Percentiles rank a stretch among this genome's conserved stretches.
phyloP scores from a whole-genome alignment of 2,888 invertebrate species.

The Phlogophora meticulosa region DNA sequence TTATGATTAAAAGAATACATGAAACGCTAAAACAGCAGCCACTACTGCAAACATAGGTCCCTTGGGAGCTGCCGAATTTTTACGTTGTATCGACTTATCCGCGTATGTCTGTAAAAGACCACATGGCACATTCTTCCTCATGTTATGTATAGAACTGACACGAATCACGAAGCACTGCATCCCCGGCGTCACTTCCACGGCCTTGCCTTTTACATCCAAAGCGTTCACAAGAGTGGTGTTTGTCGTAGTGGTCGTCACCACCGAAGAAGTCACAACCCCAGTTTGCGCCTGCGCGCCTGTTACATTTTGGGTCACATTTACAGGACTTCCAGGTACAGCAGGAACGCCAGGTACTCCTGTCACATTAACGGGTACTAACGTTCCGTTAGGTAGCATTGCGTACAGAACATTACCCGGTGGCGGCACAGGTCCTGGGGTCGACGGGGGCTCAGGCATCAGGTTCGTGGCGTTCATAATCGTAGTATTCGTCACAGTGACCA shows the following conservation, averaged over 20 bases:
- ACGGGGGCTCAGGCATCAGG: slow-evolving; percentile 62
- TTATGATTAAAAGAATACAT: slow-evolving; percentile 61
- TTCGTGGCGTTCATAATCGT: slow-evolving; percentile 79
- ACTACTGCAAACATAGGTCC: slow-evolving; percentile 77
- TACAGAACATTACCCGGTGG: slow-evolving; percentile 68
- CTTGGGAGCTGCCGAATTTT: slow-evolving; percentile 78
- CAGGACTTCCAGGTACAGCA: slow-evolving; percentile 12
- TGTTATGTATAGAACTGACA: slow-evolving; percentile 71
- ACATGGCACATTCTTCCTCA: slow-evolving; percentile 82
- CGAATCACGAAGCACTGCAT: slow-evolving; percentile 85
- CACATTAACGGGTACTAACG: slow-evolving; percentile 76
- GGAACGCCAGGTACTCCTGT: slow-evolving; percentile 50
- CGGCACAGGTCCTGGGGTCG: slow-evolving; percentile 50
- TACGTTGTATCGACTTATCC: slow-evolving; percentile 77
- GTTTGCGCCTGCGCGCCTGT: slow-evolving; percentile 60
- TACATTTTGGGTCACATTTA: slow-evolving; percentile 58
- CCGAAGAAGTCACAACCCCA: slow-evolving; percentile 72
- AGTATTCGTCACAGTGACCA: slow-evolving; percentile 81
- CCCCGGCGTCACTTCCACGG: slow-evolving; percentile 82
- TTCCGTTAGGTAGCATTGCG: slow-evolving; percentile 81
- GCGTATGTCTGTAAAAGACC: slow-evolving; percentile 84
- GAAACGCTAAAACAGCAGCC: slow-evolving; percentile 71
- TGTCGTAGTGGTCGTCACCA: slow-evolving; percentile 78
- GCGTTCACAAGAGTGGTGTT: slow-evolving; percentile 83
- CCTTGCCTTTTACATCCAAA: slow-evolving; percentile 85